A percentile compares a stretch with the other conserved stretches of the same genome.
These are phyloP conservation scores for Alectoris magna DNA, from an alignment of 2,797 vertebrate species.

Conservation along the genomic window DNA sequence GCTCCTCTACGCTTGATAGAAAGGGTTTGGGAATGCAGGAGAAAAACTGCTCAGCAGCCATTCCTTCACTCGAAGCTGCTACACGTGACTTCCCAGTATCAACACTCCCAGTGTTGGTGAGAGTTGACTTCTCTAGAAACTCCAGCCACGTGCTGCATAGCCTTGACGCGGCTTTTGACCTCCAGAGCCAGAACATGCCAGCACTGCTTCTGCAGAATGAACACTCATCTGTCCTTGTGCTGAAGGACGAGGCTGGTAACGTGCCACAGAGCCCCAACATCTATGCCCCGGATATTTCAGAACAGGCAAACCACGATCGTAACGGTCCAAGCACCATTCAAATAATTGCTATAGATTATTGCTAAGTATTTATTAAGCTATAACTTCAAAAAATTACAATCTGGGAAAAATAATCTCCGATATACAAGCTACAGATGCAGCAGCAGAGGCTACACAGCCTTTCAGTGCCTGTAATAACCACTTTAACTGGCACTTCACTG, in stretches of 20 bases:
- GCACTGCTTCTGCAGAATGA: not conserved
- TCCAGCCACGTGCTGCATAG: not conserved
- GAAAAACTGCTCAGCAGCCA: not conserved
- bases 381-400: not conserved
- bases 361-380: not conserved
- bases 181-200: not conserved
- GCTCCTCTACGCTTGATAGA: not conserved
- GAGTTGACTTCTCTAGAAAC: not conserved
- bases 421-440: not conserved
- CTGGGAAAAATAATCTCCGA: not conserved
- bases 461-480: not conserved
- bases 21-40: not conserved
- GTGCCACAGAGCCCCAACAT: not conserved
- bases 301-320: not conserved
- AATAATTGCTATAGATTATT: not conserved
- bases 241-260: not conserved
- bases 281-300: not conserved
- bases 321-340: not conserved
- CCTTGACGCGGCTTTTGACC: not conserved
- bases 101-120: not conserved
- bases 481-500: not conserved
- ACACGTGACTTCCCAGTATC: not conserved
- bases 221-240: not conserved
- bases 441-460: not conserved
- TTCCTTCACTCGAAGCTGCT: not conserved